phyloP scores from a whole-genome alignment of 2,797 vertebrate species.

The Rhinogobio ventralis region DNA sequence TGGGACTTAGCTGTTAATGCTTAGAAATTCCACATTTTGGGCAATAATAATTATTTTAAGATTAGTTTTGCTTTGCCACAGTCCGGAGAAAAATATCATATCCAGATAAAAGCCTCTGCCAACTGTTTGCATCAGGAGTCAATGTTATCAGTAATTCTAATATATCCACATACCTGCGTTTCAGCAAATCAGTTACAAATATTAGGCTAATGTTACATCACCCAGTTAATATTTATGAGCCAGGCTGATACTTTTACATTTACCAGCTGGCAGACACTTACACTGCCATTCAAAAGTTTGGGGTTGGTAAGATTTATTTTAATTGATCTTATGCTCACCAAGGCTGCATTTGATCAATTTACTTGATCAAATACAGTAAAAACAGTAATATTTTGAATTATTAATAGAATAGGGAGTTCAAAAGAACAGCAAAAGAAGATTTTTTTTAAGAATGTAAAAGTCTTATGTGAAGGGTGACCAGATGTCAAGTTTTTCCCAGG shows the following conservation, averaged over 20 bases:
- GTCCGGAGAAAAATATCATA: background rate
- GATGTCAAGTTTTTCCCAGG: no score
- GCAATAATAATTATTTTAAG: background rate
- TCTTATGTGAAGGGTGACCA: no score
- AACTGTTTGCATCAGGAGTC: slow-evolving; percentile 1
- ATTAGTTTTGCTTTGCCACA: background rate
- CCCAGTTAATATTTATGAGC: slow-evolving; percentile 21
- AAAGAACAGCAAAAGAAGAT: background rate
- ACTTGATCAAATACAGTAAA: background rate
- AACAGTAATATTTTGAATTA: background rate
- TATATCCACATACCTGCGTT: slow-evolving; percentile 15
- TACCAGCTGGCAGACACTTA: background rate
- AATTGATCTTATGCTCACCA: background rate
- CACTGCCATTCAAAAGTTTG: background rate
- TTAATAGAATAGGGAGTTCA: background rate
- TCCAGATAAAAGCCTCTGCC: background rate
- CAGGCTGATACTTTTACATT: slow-evolving; percentile 3
- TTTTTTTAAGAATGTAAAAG: background rate
- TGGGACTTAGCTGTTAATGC: background rate
- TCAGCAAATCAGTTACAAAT: slow-evolving; percentile 12
- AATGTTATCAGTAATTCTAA: background rate
- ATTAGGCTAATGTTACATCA: slow-evolving; percentile 21
- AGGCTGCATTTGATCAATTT: background rate
- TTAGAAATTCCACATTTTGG: background rate
- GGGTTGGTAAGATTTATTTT: background rate